These are phyloP conservation scores for Zapus hudsonius DNA, from an alignment of 2,113 vertebrate species.

Conservation along the genomic window DNA sequence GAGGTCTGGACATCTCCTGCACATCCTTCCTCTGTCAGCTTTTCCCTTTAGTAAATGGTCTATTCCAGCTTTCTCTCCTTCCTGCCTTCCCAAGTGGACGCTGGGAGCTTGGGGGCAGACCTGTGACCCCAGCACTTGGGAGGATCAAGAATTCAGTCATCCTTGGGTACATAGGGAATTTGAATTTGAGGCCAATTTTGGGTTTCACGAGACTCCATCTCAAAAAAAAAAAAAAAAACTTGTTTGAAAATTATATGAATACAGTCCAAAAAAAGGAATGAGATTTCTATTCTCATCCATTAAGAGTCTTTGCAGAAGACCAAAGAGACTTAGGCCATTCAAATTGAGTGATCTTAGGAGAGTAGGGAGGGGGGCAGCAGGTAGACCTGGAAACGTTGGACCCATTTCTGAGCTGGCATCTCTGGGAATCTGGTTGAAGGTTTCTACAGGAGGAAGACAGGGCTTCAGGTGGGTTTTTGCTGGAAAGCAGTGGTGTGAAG, in stretches of 20 bases:
- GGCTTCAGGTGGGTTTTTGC: neutral
- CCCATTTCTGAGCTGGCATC: fast-evolving
- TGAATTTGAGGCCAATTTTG: too few relatives aligned
- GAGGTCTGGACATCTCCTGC: neutral
- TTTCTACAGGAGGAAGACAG: neutral
- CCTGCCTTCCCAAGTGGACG: neutral
- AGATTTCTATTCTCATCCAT: neutral
- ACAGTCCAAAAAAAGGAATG: neutral
- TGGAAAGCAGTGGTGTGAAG: neutral
- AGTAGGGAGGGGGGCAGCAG: too few relatives aligned
- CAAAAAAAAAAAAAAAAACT: too few relatives aligned
- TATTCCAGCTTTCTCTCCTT: neutral
- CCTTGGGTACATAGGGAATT: too few relatives aligned
- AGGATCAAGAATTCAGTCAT: too few relatives aligned
- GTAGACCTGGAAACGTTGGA: neutral
- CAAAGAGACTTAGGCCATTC: neutral
- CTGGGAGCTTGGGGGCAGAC: too few relatives aligned
- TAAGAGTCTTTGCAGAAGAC: neutral
- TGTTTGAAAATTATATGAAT: neutral
- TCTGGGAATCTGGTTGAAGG: neutral
- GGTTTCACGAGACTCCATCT: too few relatives aligned
- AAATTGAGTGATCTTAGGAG: neutral
- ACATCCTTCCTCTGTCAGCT: fast-evolving
- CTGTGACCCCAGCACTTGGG: too few relatives aligned
- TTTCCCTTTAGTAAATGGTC: neutral